phyloP scores from a whole-genome alignment of 2,113 vertebrate species.

The Aspiorhynchus laticeps region DNA sequence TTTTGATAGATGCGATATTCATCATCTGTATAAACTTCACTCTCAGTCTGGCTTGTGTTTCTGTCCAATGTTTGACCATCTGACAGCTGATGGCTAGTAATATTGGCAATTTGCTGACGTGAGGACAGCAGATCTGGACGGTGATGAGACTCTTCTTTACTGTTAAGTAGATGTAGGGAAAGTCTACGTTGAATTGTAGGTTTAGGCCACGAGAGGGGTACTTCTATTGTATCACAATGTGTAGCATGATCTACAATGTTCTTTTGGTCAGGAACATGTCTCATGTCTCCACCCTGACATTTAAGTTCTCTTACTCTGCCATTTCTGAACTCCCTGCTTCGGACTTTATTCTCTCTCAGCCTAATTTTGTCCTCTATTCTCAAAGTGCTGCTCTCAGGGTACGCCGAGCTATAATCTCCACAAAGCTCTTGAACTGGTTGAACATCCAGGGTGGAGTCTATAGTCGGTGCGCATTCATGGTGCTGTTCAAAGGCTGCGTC shows the following conservation, averaged over 20 bases:
- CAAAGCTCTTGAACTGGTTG: slow-evolving; percentile 64
- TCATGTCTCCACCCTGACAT: slow-evolving; percentile 55
- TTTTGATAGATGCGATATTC: slow-evolving; percentile 70
- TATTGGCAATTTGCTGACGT: slow-evolving; percentile 61
- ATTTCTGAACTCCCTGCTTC: slow-evolving; percentile 56
- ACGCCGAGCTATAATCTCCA: slow-evolving; percentile 67
- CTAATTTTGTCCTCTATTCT: slow-evolving; percentile 72
- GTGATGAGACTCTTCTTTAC: slow-evolving; percentile 58
- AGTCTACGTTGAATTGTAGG: slow-evolving; percentile 74
- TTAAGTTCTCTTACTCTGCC: slow-evolving; percentile 57
- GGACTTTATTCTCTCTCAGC: slow-evolving; percentile 56
- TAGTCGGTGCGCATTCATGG: background rate
- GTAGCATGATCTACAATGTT: slow-evolving; percentile 43
- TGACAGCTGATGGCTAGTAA: slow-evolving; percentile 50
- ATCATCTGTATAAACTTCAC: slow-evolving; percentile 68
- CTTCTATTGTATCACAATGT: slow-evolving; percentile 60
- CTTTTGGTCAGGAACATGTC: slow-evolving; percentile 50
- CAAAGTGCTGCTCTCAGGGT: slow-evolving; percentile 71
- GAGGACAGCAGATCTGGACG: slow-evolving; percentile 59
- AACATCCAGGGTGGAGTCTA: slow-evolving; percentile 49
- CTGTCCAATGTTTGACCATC: slow-evolving; percentile 47
- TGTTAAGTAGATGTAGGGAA: slow-evolving; percentile 65
- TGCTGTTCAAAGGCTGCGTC: slow-evolving; percentile 60
- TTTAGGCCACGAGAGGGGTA: slow-evolving; percentile 63
- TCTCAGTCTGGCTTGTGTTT: slow-evolving; percentile 56